phyloP scores from a whole-genome alignment of 2,797 vertebrate species.

The Eulemur mongoz region DNA sequence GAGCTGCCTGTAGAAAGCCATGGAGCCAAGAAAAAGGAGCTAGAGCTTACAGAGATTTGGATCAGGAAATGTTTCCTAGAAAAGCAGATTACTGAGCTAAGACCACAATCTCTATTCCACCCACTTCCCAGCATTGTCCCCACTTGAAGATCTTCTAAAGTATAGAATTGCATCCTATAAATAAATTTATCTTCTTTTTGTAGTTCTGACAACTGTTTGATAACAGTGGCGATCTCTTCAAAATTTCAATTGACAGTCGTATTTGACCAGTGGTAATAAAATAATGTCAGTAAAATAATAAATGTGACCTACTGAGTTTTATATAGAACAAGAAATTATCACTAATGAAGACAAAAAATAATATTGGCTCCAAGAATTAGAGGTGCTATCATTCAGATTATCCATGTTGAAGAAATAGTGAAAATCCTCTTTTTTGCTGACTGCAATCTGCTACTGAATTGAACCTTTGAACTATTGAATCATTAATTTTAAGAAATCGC shows the following conservation, averaged over 20 bases:
- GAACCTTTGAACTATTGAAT: constrained; percentile 80
- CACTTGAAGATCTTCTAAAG: neutral
- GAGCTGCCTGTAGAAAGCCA: neutral
- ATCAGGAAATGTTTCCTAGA: neutral
- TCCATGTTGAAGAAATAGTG: constrained; percentile 61
- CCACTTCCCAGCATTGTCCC: neutral
- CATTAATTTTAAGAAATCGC: constrained; percentile 82
- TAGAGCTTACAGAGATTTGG: neutral
- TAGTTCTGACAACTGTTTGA: constrained; percentile 20
- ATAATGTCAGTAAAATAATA: constrained; percentile 40
- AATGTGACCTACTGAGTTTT: constrained; percentile 62
- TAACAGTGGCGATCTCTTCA: constrained; percentile 9
- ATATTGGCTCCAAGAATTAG: constrained; percentile 36
- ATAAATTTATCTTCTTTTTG: neutral
- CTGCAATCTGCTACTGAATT: constrained; percentile 73
- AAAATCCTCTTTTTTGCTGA: constrained; percentile 72
- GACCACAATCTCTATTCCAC: neutral
- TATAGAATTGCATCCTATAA: neutral
- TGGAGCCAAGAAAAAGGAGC: neutral
- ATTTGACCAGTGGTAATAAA: constrained; percentile 47
- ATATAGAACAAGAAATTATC: constrained; percentile 59
- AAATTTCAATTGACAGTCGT: constrained; percentile 43
- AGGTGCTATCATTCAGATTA: constrained; percentile 59
- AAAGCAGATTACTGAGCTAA: neutral
- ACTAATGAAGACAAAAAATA: constrained; percentile 74